Base-by-base conservation (phyloP, 1,140 invertebrate species). In the Procambarus clarkii region DNA sequence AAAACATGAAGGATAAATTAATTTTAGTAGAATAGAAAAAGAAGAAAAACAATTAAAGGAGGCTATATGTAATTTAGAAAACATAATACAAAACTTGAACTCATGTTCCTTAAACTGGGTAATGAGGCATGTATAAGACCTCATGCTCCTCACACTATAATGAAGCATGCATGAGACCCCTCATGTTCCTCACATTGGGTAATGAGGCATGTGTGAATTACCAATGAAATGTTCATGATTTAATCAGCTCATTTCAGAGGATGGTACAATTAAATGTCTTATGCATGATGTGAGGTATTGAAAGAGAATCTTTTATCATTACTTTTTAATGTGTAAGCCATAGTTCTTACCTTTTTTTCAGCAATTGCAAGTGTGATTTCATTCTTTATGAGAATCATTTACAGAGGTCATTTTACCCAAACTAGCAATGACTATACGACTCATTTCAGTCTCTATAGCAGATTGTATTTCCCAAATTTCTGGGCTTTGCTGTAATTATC, bases 401-500 rank as follows among this genome's bases (percentile, higher is more conserved):
- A 60, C 60, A 15, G n/a, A 69, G 13, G 15, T 83, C 60, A 82
- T 60, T 83, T 60, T 46, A 69, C 60, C 34, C 81, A 34, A 45
- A 7, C 60, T 45, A 83, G 58, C 60, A 13, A 13, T 69, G 69
- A 21, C 34, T 21, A 45, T 60, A 3, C 21, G 15, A 83, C 58
- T 54, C 60, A 83, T 64, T 69, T 5, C 81, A 45, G 58, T 83
- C 60, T 69, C 45, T 83, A 54, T 15, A 46, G 60, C 69, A 34
- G 81, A 58, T 83, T 64, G 9, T 69, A 64, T 83, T 83, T 54
- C 34, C 81, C 44, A 44, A 45, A 69, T 83, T 44, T 83, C 69
- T 83, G 60, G 69, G 34, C 45, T 83, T 21, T 13, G 44, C 44
- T 69, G 45, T 4, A 7, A 69, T 83, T 83, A 45, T 60, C 45